Base-by-base conservation (phyloP, 1,140 invertebrate genomes). In the Antheraea mylitta region DNA sequence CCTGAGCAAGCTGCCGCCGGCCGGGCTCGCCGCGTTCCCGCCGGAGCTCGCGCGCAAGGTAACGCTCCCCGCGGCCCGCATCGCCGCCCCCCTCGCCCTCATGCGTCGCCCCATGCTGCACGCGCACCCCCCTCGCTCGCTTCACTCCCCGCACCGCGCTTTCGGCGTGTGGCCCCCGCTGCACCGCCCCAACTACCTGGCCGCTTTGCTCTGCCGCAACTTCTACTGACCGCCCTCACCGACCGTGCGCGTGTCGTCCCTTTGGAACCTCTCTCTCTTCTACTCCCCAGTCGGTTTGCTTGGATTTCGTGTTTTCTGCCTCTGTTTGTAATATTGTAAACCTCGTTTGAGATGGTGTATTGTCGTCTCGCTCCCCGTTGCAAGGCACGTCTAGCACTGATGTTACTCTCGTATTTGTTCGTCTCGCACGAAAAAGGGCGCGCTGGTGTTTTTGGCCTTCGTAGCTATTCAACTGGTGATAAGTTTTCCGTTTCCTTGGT, bases 11-110 rank as follows among this genome's bases (percentile, higher is more conserved):
- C 80, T 87, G 86, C 84, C 85, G 77, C 90, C 91, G 53, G 80
- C 80, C 70, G 86, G 86, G 30, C 81, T 90, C 71, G 87, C 81
- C 68, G 79, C 78, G 64, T 87, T 92, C 79, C 91, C 91, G 76
- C 73, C 84, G 66, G 89, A 92, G 77, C 85, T 92, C 69, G 83
- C 85, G 74, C 90, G 90, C 84, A 92, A 92, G 91, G 91, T 92
- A 92, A 92, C 81, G 69, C 77, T 73, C 61, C 42, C 58, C 67
- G 64, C 72, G 68, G 66, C 64, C 19, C 67, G 69, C 71, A 37
- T 59, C 64, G 64, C 59, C 19, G 11, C 76, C 65, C 74, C 70
- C 7, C 42, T 36, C 71, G 67, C 74, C 71, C 58, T 38, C 36
- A 18, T 73, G 48, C 68, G 58, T 58, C 70, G 53, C 61, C 45